Evolutionary conservation across 2,888 invertebrate species (phyloP), one percentile per base, ranked within the genome.

Genomic region (Hofmannophila pseudospretella): DNA sequence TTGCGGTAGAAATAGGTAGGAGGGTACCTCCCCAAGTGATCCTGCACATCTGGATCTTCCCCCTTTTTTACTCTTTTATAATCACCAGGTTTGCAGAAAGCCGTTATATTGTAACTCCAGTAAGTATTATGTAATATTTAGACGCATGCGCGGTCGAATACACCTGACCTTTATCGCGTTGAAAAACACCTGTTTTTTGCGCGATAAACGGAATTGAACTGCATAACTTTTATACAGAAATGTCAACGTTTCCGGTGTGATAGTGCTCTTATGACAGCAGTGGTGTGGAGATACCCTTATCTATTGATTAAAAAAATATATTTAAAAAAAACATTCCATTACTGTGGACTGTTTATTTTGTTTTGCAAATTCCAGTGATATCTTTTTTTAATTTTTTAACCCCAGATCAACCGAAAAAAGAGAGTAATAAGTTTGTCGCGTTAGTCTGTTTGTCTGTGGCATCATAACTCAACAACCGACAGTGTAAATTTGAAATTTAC

Each of bases 241-340:
- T 84, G 84, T 82, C 84, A 82, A 67, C 76, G 65, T 78, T 82
- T 84, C 82, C 82, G 82, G 54, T 60, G 55, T 65, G 60, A 58
- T 60, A 61, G 58, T 38, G 39, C 42, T 44, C 55, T 65, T 53
- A 60, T 52, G 34, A 50, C 31, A 49, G 4, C 14, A 43, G 37
- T 58, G 56, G 63, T 49, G 58, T 39, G 8, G 63, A 38, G 31
- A n/a, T n/a, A n/a, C n/a, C n/a, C n/a, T n/a, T n/a, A n/a, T n/a
- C n/a, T n/a, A n/a, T 30, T 2, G 35, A 26, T 2, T 2, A 3
- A 20, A 20, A 2, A 19, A 7, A 7, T 20, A 20, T 20, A 20
- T 2, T 8, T 20, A 2, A 7, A 20, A 20, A 5, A 1, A 20
- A 20, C 2, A 20, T 8, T 4, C 20, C 8, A 20, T 20, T 5